Base-by-base conservation (phyloP, 2,797 vertebrate genomes). In the Leuciscus waleckii region DNA sequence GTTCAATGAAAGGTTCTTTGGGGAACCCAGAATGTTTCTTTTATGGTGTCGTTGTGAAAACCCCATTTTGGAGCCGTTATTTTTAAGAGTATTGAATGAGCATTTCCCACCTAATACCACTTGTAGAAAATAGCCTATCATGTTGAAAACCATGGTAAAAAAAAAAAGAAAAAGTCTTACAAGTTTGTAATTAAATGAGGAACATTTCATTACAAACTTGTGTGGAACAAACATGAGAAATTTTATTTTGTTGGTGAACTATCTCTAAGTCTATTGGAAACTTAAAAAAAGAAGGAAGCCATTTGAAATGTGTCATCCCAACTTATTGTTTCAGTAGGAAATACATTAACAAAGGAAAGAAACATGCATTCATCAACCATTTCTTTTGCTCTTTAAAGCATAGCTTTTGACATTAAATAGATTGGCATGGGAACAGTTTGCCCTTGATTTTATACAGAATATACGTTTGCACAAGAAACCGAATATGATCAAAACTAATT, bases 401-500 rank as follows among this genome's bases (percentile, higher is more conserved):
- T 23, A 26, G 5, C 14, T 56, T 81, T 68, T 54, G 43, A 69
- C 29, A 37, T 69, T 26, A 2, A 32, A n/a, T 26, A 46, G 46
- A 69, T 70, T 39, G 23, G 35, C 23, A 56, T 56, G 4, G 43
- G 32, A 80, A 61, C 29, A 41, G 43, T 58, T 58, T 68, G 6
- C 23, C 63, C 26, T 68, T 65, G 7, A 51, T 49, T 32, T 35
- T n/a, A 19, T 56, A 39, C 65, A 35, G 7, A 39, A 51, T 54
- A 5, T 69, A 81, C 49, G 13, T 61, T 71, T 32, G 21, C 37
- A 32, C 51, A 29, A 83, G 1, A 49, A 35, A 49, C 19, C 11
- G 8, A 39, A 83, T 83, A 46, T 19, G 61, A 67, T 76, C 17
- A 76, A 76, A 63, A 76, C 29, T 29, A 54, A 26, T 16, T n/a